Conservation (phyloP, 2,797 vertebrate genomes). For the Huso huso region DNA sequence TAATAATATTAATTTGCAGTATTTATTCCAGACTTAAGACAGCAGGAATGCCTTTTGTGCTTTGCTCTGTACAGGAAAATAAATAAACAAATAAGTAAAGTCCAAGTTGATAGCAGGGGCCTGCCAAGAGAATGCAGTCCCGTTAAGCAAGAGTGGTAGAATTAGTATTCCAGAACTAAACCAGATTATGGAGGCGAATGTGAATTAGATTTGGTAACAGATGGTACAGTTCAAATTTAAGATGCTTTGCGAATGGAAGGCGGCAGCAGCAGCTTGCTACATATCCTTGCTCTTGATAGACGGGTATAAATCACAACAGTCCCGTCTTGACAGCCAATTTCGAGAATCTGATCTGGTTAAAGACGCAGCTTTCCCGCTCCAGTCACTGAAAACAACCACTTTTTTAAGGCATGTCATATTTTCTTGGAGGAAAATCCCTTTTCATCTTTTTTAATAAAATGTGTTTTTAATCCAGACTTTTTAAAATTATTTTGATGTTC, state of each 20-base stretch:
- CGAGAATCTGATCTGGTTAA: slow-evolving; percentile 99
- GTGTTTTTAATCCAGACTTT: slow-evolving; percentile 86
- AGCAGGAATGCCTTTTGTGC: no score
- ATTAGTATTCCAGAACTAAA: slow-evolving; percentile 91
- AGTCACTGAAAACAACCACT: slow-evolving; percentile 52
- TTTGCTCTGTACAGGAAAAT: background rate
- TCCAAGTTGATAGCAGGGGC: slow-evolving; percentile 5
- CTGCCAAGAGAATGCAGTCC: slow-evolving; percentile 8
- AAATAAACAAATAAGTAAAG: background rate
- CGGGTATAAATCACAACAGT: slow-evolving; percentile 96
- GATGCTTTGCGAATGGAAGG: slow-evolving; percentile 81
- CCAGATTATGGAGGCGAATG: slow-evolving; percentile 60
- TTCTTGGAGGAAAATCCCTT: slow-evolving; percentile 73
- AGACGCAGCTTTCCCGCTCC: slow-evolving; percentile 76
- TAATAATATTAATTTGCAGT: no score
- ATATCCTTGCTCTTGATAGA: slow-evolving; percentile 77
- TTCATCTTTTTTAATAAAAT: slow-evolving; percentile 85
- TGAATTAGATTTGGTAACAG: slow-evolving; percentile 99
- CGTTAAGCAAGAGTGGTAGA: slow-evolving; percentile 42
- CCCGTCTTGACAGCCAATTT: slow-evolving; percentile 98
- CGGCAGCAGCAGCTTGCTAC: slow-evolving; percentile 69
- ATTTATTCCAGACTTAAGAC: no score
- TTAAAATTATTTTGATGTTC: slow-evolving; percentile 49
- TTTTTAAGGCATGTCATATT: slow-evolving; percentile 73
- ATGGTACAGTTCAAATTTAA: slow-evolving; percentile 91